phyloP scores from a whole-genome alignment of 2,113 vertebrate genomes.

The Phaethornis superciliosus region DNA sequence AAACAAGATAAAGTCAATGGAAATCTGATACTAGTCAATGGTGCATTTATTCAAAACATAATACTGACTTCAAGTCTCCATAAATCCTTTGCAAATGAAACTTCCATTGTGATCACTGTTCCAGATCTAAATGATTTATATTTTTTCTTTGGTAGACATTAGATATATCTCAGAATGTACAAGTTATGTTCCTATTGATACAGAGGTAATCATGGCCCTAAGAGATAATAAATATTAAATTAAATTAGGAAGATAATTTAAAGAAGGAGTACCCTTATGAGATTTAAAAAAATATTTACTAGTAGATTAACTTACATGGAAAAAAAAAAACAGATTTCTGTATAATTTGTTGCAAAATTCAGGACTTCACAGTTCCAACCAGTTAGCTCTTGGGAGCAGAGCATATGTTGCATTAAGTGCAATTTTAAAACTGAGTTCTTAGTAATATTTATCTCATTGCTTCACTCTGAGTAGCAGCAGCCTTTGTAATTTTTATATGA shows the following conservation, averaged over 20 bases:
- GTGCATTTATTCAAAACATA: constrained; percentile 71
- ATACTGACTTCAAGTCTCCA: constrained; percentile 56
- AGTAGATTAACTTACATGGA: background rate
- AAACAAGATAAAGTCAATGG: constrained; percentile 72
- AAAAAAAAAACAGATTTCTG: constrained; percentile 15
- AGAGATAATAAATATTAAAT: constrained; percentile 61
- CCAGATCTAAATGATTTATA: constrained; percentile 73
- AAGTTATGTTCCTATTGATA: constrained; percentile 40
- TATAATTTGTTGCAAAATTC: constrained; percentile 30
- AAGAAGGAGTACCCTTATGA: background rate
- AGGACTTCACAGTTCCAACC: constrained; percentile 2
- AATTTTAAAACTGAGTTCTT: background rate
- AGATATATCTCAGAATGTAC: constrained; percentile 59
- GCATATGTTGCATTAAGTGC: background rate
- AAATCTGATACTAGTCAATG: constrained; percentile 75
- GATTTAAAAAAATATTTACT: background rate
- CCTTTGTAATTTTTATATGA: background rate
- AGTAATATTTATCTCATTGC: background rate
- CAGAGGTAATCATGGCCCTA: constrained; percentile 48
- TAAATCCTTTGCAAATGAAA: constrained; percentile 74
- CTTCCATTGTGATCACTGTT: constrained; percentile 76
- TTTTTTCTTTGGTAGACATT: constrained; percentile 40
- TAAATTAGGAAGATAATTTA: constrained; percentile 52
- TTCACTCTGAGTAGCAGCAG: background rate
- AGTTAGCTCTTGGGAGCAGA: background rate